These are phyloP conservation scores for Azemiops feae DNA, from an alignment of 2,113 vertebrate species.

Conservation along the genomic window DNA sequence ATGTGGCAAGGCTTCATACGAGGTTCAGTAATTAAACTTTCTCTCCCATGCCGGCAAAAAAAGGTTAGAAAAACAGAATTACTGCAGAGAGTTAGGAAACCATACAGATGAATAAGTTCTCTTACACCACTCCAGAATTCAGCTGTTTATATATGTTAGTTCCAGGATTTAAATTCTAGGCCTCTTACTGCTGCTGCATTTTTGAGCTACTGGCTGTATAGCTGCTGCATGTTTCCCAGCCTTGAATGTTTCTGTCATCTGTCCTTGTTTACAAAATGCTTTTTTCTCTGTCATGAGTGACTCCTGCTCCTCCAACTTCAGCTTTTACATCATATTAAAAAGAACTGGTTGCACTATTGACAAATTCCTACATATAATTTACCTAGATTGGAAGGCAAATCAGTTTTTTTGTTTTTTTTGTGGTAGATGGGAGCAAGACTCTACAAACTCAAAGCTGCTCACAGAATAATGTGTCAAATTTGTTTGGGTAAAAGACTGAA, in stretches of 20 bases:
- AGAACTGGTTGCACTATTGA: not conserved
- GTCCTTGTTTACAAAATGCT: not conserved
- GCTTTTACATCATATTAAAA: not conserved
- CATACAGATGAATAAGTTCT: not conserved
- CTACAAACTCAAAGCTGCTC: not conserved
- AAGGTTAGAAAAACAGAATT: not conserved
- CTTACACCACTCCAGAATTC: not conserved
- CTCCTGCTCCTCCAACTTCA: not conserved
- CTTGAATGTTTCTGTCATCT: not conserved
- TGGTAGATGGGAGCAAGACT: not conserved
- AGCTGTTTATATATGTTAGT: not conserved
- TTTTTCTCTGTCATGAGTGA: not conserved
- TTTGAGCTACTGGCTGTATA: not conserved
- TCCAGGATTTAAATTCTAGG: not conserved
- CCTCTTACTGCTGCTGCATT: not conserved
- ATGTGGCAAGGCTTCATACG: not conserved
- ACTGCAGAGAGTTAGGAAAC: not conserved
- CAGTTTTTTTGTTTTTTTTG: not conserved
- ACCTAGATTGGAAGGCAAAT: not conserved
- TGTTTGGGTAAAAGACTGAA: conserved; percentile 13
- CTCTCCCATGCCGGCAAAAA: not conserved
- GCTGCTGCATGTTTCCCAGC: not conserved
- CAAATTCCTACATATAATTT: not conserved
- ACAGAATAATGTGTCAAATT: conserved; percentile 1
- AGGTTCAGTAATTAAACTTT: not conserved